phyloP scores from a whole-genome alignment of 2,888 invertebrate species.

The Tipula lateralis region DNA sequence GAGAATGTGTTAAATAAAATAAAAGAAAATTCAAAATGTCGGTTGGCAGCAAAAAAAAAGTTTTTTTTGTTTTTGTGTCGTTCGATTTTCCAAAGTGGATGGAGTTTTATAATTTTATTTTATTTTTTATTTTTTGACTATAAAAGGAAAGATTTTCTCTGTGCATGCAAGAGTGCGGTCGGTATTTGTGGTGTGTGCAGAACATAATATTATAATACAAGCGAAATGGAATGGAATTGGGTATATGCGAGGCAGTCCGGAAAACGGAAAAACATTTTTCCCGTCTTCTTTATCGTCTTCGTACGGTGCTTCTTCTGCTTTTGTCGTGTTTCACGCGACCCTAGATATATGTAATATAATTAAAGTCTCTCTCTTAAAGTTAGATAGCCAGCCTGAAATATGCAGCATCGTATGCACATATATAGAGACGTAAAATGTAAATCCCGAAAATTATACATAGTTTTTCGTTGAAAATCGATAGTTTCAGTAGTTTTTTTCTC shows the following conservation, averaged over 20 bases:
- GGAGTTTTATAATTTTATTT: neutral
- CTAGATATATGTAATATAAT: slow-evolving; percentile 12
- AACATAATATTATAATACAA: neutral
- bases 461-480: neutral
- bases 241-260: neutral
- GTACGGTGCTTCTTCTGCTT: neutral
- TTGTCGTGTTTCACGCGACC: neutral
- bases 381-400: neutral
- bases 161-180: neutral
- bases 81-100: slow-evolving; percentile 19
- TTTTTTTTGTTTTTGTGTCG: slow-evolving; percentile 12
- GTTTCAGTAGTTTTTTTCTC: neutral
- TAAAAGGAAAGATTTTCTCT: slow-evolving; percentile 6
- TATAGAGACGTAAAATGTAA: neutral
- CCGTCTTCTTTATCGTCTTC: neutral
- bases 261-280: neutral
- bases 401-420: neutral
- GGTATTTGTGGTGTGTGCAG: neutral
- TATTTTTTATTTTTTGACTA: neutral
- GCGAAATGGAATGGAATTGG: neutral
- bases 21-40: neutral
- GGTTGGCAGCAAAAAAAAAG: neutral
- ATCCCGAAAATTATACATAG: neutral
- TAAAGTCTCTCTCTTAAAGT: neutral
- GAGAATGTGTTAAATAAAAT: neutral